Conservation (phyloP, 1,140 invertebrate species). For the Drosophila repleta region DNA sequence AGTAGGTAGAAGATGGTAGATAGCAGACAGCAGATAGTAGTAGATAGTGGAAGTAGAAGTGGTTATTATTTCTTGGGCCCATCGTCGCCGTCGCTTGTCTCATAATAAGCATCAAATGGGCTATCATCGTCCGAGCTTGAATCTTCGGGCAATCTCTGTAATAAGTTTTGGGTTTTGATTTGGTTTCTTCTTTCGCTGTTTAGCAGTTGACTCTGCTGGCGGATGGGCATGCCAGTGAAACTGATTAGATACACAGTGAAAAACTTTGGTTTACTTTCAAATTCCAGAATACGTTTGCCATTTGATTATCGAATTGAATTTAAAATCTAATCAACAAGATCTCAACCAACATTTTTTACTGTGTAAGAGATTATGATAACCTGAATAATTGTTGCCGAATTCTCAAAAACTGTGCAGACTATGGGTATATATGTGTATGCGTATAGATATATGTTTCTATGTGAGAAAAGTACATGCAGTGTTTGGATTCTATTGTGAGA, state of each 20-base stretch:
- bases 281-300: too few relatives aligned
- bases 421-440: slow-evolving; percentile 6
- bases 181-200: slow-evolving; percentile 29
- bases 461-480: slow-evolving; percentile 43
- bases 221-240: slow-evolving; percentile 50
- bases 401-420: slow-evolving; percentile 27
- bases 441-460: slow-evolving; percentile 8
- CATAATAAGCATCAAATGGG: slow-evolving; percentile 81
- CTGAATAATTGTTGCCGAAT: slow-evolving; percentile 55
- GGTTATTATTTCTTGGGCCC: slow-evolving; percentile 67
- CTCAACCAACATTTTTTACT: slow-evolving; percentile 2
- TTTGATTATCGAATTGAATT: background rate
- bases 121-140: slow-evolving; percentile 83
- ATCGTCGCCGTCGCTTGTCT: slow-evolving; percentile 77
- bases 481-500: background rate
- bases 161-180: slow-evolving; percentile 61
- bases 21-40: slow-evolving; percentile 17
- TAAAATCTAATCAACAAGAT: background rate
- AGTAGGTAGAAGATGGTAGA: slow-evolving; percentile 24
- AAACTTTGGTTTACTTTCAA: background rate
- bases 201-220: slow-evolving; percentile 6
- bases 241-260: slow-evolving; percentile 1
- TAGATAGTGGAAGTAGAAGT: slow-evolving; percentile 36
- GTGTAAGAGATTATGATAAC: slow-evolving; percentile 34
- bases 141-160: slow-evolving; percentile 82